Base-by-base conservation (phyloP, 2,888 invertebrate species). In the Dynastes maya region DNA sequence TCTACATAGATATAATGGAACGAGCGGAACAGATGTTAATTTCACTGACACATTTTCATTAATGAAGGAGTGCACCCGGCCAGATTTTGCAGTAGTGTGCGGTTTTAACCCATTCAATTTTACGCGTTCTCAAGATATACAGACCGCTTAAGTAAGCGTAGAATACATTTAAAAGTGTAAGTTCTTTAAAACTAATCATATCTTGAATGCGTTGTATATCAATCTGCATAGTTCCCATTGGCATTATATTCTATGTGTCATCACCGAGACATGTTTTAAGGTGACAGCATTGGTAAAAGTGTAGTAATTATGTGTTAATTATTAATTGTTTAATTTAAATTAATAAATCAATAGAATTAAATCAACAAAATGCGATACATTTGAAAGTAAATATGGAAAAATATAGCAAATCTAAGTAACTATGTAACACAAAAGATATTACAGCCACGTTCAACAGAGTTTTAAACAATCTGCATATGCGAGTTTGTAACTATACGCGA, bases 41-140 rank as follows among this genome's bases (percentile, higher is more conserved):
- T 68, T 79, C 51, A 29, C 79, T 76, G 79, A 76, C 79, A 79
- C 71, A 79, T 77, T 79, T 76, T 77, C 79, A 74, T 79, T 79
- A 79, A 79, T 77, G 79, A 79, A 64, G 49, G 58, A 58, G 58
- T 37, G 40, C 72, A 37, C 72, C 45, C 72, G 40, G 49, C 77
- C 79, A 79, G 77, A 79, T 79, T 78, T 79, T 55, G 67, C 45
- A 67, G 76, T 70, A 58, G 16, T 9, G 16, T 75, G 78, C 78
- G 76, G 75, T 75, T 29, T 76, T 74, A 77, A 67, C 79, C 74
- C 74, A 67, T 79, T 79, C 77, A 76, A 63, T 75, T 58, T 55
- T 78, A 72, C 78, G 45, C 68, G 49, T 63, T 63, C 61, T 61
- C 61, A 77, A 68, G 55, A 37, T 55, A 45, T 45, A 45, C 45